These are phyloP conservation scores for Hesperophylax magnus DNA, from an alignment of 1,140 invertebrate species.

Conservation along the genomic window DNA sequence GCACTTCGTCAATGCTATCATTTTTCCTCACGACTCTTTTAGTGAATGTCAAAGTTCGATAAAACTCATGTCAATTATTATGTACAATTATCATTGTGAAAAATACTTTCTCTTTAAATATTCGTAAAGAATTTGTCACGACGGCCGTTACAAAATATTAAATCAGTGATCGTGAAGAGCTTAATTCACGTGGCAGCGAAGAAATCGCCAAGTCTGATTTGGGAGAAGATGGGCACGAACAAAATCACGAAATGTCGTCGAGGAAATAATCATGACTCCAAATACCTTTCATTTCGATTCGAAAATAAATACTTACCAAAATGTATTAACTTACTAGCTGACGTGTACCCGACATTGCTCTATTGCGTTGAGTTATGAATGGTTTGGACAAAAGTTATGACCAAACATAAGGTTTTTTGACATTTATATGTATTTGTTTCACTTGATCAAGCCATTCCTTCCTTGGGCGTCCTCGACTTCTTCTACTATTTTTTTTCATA, in stretches of 20 bases:
- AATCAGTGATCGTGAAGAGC: constrained; percentile 22
- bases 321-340: no score
- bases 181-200: constrained; percentile 8
- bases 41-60: constrained; percentile 30
- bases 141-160: constrained; percentile 34
- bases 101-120: constrained; percentile 33
- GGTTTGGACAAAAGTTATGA: no score
- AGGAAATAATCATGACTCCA: neutral
- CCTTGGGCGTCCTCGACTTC: no score
- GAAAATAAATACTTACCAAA: no score
- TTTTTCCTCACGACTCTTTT: constrained; percentile 39
- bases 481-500: no score
- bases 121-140: constrained; percentile 34
- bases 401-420: no score
- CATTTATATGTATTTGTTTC: no score
- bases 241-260: constrained; percentile 17
- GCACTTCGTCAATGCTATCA: constrained; percentile 22
- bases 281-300: neutral
- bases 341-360: no score
- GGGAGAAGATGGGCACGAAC: neutral
- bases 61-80: constrained; percentile 27
- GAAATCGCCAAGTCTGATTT: constrained; percentile 26
- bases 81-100: constrained; percentile 16
- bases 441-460: no score
- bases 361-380: no score